Base-by-base conservation (phyloP, 2,113 vertebrate genomes). In the Lycocorax pyrrhopterus region DNA sequence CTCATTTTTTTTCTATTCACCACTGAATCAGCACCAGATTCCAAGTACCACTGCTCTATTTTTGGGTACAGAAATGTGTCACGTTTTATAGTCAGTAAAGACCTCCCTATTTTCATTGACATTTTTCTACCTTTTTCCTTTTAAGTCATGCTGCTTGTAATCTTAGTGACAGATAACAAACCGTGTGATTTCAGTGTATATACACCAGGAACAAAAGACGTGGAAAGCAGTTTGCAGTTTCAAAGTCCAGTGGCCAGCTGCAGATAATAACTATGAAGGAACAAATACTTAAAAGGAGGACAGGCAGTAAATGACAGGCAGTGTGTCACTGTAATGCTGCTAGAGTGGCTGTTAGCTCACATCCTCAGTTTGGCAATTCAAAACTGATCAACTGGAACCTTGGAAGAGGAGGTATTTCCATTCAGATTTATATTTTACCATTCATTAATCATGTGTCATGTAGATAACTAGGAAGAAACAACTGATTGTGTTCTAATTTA, bases 231-330 rank as follows among this genome's bases (percentile, higher is more conserved):
- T 83, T 83, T 94, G 76, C 55, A 77, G 87, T 91, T 90, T 94
- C 92, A 88, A 93, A 91, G 90, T 96, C 87, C 95, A 90, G 52
- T 25, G 35, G 63, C 77, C 58, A 90, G 59, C 13, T 74, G 46
- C 68, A 88, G 55, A 47, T 74, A 79, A 58, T 58, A 90, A 77
- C 79, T 74, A 33, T 5, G 56, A 83, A 84, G n/a, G 43, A 76
- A 18, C 22, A 79, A 91, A 32, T 64, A 27, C 46, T 91, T 82
- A 44, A 76, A 90, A 74, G 51, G 39, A 80, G 43, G 74, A 67
- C 25, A 77, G 67, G 51, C 72, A 59, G 55, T 49, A 59, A 87
- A 56, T 16, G 74, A 46, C 33, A 80, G 74, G 63, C n/a, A 22
- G 8, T 5, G 16, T 59, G 68, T 85, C 46, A 37, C 33, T 63